phyloP scores from a whole-genome alignment of 2,888 invertebrate genomes.

The Spilosoma lubricipeda region DNA sequence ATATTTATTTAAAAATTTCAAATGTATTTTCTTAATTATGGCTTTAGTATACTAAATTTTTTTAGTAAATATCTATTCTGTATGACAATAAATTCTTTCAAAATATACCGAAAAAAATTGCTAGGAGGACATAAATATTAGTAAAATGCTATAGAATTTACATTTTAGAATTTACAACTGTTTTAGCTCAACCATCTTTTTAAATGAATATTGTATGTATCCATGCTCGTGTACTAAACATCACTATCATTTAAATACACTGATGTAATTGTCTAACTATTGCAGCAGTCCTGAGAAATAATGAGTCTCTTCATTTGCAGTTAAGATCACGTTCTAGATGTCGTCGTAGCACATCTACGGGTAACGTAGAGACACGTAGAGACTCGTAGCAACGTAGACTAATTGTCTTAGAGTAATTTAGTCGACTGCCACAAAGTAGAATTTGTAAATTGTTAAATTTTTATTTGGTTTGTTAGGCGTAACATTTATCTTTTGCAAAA shows the following conservation, averaged over 20 bases:
- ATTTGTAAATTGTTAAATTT: background rate
- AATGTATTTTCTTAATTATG: background rate
- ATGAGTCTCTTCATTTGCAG: constrained; percentile 13
- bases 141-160: background rate
- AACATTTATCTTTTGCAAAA: background rate
- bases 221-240: background rate
- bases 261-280: background rate
- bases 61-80: background rate
- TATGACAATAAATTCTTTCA: background rate
- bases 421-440: background rate
- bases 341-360: constrained; percentile 17
- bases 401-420: constrained; percentile 24
- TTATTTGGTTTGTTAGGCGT: background rate
- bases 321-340: constrained; percentile 11
- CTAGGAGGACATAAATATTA: background rate
- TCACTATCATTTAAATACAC: constrained; percentile 20
- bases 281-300: constrained; percentile 10
- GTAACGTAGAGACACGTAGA: constrained; percentile 1
- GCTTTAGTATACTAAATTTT: background rate
- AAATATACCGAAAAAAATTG: background rate
- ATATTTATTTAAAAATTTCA: no score
- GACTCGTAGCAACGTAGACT: constrained; percentile 24
- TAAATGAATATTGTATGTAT: background rate
- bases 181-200: background rate
- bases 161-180: background rate